A percentile compares a stretch with the other conserved stretches of the same genome.
phyloP scores from a whole-genome alignment of 2,113 vertebrate species.

The Deroptyus accipitrinus region DNA sequence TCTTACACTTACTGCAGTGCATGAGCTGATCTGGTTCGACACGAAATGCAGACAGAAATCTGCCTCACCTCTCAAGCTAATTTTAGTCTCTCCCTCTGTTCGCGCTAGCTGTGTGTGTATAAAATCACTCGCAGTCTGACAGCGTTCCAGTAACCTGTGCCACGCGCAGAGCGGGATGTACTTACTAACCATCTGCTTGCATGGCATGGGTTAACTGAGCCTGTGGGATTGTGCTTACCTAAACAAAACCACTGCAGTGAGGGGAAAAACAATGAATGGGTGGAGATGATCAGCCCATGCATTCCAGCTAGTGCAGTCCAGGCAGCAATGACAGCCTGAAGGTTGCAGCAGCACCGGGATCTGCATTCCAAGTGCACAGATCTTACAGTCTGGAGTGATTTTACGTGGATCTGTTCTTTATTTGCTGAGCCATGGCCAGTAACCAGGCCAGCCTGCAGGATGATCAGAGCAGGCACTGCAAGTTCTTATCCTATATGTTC shows the following conservation, averaged over 20 bases:
- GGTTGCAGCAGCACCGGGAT: slow-evolving; percentile 64
- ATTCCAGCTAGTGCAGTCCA: slow-evolving; percentile 57
- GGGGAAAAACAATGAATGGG: slow-evolving; percentile 71
- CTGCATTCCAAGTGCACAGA: slow-evolving; percentile 58
- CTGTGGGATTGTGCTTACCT: slow-evolving; percentile 69
- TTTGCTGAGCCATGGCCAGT: slow-evolving; percentile 69
- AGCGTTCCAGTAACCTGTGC: slow-evolving; percentile 52
- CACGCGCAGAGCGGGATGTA: not conserved
- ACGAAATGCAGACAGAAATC: slow-evolving; percentile 52
- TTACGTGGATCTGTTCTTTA: slow-evolving; percentile 35
- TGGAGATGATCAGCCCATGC: slow-evolving; percentile 68
- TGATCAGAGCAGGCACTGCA: slow-evolving; percentile 75
- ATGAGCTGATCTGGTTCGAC: slow-evolving; percentile 47
- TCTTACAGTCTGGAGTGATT: slow-evolving; percentile 39
- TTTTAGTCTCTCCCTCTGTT: slow-evolving; percentile 65
- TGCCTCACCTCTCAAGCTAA: slow-evolving; percentile 60
- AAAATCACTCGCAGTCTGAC: slow-evolving; percentile 52
- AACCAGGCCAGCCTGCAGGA: slow-evolving; percentile 66
- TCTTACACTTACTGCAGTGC: slow-evolving; percentile 21
- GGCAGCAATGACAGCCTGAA: slow-evolving; percentile 68
- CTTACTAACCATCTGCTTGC: slow-evolving; percentile 54
- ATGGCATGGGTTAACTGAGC: slow-evolving; percentile 69
- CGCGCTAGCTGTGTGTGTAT: slow-evolving; percentile 15
- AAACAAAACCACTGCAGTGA: slow-evolving; percentile 73
- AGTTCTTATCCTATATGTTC: slow-evolving; percentile 82